These are phyloP conservation scores for Nymphalis c-album DNA, from an alignment of 2,888 invertebrate species.

Conservation along the genomic window DNA sequence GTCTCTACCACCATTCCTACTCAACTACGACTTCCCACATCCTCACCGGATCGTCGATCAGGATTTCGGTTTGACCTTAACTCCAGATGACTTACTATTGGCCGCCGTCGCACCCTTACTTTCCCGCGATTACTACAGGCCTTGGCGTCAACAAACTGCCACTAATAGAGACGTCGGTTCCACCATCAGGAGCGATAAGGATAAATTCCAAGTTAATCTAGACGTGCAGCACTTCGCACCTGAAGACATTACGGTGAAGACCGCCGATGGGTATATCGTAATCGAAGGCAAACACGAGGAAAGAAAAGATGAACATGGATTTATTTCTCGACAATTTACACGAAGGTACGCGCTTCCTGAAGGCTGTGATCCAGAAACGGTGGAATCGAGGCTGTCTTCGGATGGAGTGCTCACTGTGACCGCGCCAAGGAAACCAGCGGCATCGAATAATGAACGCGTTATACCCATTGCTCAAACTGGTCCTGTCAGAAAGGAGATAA, in stretches of 20 bases:
- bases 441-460: constrained; percentile 66
- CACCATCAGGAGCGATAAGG: constrained; percentile 72
- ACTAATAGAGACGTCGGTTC: constrained; percentile 71
- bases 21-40: constrained; percentile 46
- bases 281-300: constrained; percentile 90
- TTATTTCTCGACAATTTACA: constrained; percentile 85
- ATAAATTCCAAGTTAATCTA: constrained; percentile 83
- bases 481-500: constrained; percentile 72
- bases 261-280: constrained; percentile 83
- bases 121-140: constrained; percentile 58
- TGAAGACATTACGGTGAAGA: constrained; percentile 87
- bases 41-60: constrained; percentile 66
- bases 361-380: constrained; percentile 84
- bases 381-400: constrained; percentile 86
- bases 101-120: constrained; percentile 51
- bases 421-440: constrained; percentile 74
- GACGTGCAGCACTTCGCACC: constrained; percentile 89
- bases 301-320: constrained; percentile 86
- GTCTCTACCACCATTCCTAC: constrained; percentile 53
- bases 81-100: constrained; percentile 66
- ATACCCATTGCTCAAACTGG: constrained; percentile 82
- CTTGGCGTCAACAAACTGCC: constrained; percentile 62
- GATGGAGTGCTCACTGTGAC: constrained; percentile 87
- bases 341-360: constrained; percentile 87
- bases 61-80: constrained; percentile 68